Conservation (phyloP, 2,888 invertebrate species). For the Meteorus colon region DNA sequence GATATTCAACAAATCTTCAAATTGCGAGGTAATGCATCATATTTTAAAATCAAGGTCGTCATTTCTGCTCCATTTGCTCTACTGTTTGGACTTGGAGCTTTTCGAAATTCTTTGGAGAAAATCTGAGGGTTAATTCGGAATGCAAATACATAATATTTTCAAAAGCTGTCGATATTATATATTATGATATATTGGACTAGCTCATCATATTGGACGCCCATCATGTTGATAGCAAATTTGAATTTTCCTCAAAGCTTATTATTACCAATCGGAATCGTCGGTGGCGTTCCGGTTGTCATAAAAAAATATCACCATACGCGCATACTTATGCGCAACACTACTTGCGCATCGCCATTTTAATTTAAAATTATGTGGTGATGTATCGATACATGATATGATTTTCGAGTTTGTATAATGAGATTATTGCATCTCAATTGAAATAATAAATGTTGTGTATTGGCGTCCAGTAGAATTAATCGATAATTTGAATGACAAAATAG, state of each 20-base stretch:
- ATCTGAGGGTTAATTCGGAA: no score
- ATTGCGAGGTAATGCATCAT: no score
- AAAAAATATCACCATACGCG: background rate
- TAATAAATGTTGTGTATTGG: background rate
- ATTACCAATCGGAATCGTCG: slow-evolving; percentile 1
- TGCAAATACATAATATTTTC: no score
- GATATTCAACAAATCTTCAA: no score
- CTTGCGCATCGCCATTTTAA: slow-evolving; percentile 7
- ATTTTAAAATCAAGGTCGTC: no score
- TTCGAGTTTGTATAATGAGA: background rate
- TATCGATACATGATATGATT: background rate
- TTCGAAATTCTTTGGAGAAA: no score
- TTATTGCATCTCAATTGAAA: background rate
- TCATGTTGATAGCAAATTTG: background rate
- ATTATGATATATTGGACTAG: background rate
- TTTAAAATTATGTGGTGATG: background rate
- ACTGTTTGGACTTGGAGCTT: no score
- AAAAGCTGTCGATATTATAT: no score
- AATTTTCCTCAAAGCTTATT: background rate
- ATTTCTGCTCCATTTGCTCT: no score
- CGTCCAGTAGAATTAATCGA: background rate
- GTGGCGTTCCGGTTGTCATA: background rate
- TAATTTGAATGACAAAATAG: background rate
- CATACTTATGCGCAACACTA: slow-evolving; percentile 4
- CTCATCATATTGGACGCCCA: background rate